Evolutionary conservation across 92 coral and sea anemone species (phyloP), one percentile per base, ranked within the genome.

Genomic region (Metridium senile): DNA sequence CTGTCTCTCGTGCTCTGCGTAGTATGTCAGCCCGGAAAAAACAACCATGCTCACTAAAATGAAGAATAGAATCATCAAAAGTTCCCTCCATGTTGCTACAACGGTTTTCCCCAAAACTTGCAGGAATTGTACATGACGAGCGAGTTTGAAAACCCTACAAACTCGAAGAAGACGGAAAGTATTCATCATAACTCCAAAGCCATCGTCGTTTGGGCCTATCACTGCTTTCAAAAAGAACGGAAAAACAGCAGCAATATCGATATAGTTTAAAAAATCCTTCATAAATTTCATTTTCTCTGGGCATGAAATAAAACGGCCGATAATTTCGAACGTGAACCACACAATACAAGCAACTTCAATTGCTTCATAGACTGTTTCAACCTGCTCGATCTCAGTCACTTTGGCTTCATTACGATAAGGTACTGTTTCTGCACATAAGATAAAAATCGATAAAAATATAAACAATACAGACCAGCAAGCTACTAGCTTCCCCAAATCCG

Each of bases 71-170:
- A 95, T 93, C 87, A 93, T 93, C 23, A 82, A 22, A 2, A 95
- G 82, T 53, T 95, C 97, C 10, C 89, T 81, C 89, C 96, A 85
- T 16, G 97, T 87, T 18, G 97, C 91, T 19, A 84, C 83, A 23
- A 95, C 80, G 0, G 99, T 93, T 30, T 87, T 87, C 0, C 88
- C 89, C 25, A 95, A 83, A 28, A 95, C 88, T 81, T 78, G 91
- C 9, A 95, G 83, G 49, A 89, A 97, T 21, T 94, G 92, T 31
- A 90, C 77, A 51, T 95, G 94, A 20, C 99, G 93, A 29, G 93
- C 84, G 19, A 95, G 79, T 66, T 92, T 95, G 33, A 92, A 78
- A 31, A 95, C 30, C 25, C 99, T 87, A 16, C 88, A 82, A 25
- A 93, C 92, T 31, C 97, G 81, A 1, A 89, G 68, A 19, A 95